These are phyloP conservation scores for Calameuta idolon DNA, from an alignment of 2,888 invertebrate genomes.

Conservation along the genomic window DNA sequence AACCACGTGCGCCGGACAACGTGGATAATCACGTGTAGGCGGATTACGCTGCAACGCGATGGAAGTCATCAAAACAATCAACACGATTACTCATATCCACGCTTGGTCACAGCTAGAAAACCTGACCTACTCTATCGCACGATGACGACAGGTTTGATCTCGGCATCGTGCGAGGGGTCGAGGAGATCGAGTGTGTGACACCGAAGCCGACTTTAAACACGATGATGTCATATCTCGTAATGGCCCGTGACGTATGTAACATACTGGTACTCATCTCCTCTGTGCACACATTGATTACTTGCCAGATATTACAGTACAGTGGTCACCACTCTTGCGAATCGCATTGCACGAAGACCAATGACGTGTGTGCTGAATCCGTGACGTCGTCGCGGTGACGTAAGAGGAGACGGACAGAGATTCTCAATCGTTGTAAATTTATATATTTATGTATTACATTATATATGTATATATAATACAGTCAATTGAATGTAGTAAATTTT, in stretches of 20 bases:
- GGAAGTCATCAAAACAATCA: conserved; percentile 41
- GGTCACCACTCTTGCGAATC: conserved; percentile 22
- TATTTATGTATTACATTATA: too few species aligned
- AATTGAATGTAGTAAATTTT: not conserved
- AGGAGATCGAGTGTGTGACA: conserved; percentile 9
- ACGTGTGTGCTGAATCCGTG: conserved; percentile 27
- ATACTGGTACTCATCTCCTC: not conserved
- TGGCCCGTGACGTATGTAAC: conserved; percentile 37
- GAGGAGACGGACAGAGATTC: conserved; percentile 17
- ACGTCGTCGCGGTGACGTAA: conserved; percentile 33
- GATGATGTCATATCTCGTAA: conserved; percentile 46
- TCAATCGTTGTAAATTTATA: not conserved
- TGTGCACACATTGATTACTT: not conserved
- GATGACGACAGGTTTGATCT: conserved; percentile 14
- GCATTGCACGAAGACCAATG: conserved; percentile 29
- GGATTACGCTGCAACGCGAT: not conserved
- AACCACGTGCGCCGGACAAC: not conserved
- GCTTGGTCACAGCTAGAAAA: conserved; percentile 27
- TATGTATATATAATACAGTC: too few species aligned
- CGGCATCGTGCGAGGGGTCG: conserved; percentile 10
- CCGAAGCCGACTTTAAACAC: conserved; percentile 28
- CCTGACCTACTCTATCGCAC: conserved; percentile 32
- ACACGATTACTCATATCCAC: conserved; percentile 40
- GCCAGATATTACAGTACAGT: conserved; percentile 3
- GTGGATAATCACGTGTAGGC: not conserved